These are phyloP conservation scores for Graphium colonna DNA, from an alignment of 2,888 invertebrate species.

Conservation along the genomic window DNA sequence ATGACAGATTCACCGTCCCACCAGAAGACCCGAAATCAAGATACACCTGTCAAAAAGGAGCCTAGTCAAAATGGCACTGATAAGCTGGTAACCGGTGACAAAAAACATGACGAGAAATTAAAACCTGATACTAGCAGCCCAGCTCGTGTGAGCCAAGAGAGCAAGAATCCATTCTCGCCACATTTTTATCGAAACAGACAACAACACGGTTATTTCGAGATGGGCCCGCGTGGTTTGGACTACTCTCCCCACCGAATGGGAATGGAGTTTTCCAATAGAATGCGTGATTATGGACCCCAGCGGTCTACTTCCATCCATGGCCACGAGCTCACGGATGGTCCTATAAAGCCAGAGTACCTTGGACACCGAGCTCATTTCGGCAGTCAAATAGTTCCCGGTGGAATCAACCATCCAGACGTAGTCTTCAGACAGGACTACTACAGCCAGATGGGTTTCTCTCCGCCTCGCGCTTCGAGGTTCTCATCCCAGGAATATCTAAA, in stretches of 20 bases:
- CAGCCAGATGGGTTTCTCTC: conserved; percentile 59
- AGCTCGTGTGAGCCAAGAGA: conserved; percentile 49
- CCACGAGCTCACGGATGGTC: conserved; percentile 66
- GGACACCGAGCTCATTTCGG: conserved; percentile 64
- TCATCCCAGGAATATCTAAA: conserved; percentile 76
- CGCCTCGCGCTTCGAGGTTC: conserved; percentile 65
- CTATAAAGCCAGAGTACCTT: conserved; percentile 61
- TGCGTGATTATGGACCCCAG: conserved; percentile 68
- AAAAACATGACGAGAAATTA: conserved; percentile 41
- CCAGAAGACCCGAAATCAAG: conserved; percentile 38
- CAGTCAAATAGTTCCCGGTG: conserved; percentile 62
- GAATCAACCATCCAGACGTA: conserved; percentile 67
- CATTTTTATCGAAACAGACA: conserved; percentile 56
- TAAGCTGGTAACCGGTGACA: conserved; percentile 33
- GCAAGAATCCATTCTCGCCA: conserved; percentile 69
- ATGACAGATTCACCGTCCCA: conserved; percentile 47
- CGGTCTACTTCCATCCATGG: conserved; percentile 73
- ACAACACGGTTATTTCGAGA: conserved; percentile 72
- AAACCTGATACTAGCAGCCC: conserved; percentile 44
- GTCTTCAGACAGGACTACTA: conserved; percentile 71
- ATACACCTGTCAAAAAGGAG: conserved; percentile 53
- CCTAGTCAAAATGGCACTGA: conserved; percentile 45
- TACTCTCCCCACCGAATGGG: conserved; percentile 72
- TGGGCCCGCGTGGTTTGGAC: conserved; percentile 72
- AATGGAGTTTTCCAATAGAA: conserved; percentile 59